Base-by-base conservation (phyloP, 2,888 invertebrate genomes). In the Patella caerulea region DNA sequence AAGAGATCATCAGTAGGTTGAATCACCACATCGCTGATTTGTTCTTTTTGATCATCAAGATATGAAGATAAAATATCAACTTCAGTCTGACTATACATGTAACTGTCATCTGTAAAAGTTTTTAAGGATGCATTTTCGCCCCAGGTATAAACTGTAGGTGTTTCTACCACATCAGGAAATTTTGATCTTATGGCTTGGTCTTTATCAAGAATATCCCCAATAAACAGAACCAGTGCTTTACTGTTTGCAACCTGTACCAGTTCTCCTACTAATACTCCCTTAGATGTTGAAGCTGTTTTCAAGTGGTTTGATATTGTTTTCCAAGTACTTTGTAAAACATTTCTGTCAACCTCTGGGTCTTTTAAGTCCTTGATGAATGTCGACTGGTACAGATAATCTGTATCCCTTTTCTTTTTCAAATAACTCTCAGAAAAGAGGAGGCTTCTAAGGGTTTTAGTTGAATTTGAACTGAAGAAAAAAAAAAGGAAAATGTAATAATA, bases 311-410 rank as follows among this genome's bases (percentile, higher is more conserved):
- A 65, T 24, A 65, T 24, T 24, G 65, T 24, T 65, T 65, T 65
- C 65, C 65, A 65, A 19, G 65, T 65, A 65, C 65, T 65, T 9
- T 65, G 65, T 65, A 65, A 24, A 9, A 65, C 65, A 19, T 65
- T 65, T 19, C 24, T 19, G 24, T 19, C 65, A 19, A 65, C 65
- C 0, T 14, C 12, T 24, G 65, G 65, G 14, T 65, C 65, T 11
- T 65, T 65, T 65, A 65, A 65, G 24, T 65, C 65, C 24, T 65
- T 9, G 15, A 65, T 65, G 24, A 65, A 65, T 24, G 11, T 65
- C 14, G 24, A 65, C 19, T 65, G 65, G 3, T 24, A 19, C 4
- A 24, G 19, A 12, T 65, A 65, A 65, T 65, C 65, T 24, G 65
- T 24, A 24, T 24, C 19, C 19, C 65, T 24, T 14, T 65, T 24